Percentiles rank a stretch among this genome's conserved stretches.
phyloP scores from a whole-genome alignment of 2,797 vertebrate genomes.

The Dendrocincla fuliginosa region DNA sequence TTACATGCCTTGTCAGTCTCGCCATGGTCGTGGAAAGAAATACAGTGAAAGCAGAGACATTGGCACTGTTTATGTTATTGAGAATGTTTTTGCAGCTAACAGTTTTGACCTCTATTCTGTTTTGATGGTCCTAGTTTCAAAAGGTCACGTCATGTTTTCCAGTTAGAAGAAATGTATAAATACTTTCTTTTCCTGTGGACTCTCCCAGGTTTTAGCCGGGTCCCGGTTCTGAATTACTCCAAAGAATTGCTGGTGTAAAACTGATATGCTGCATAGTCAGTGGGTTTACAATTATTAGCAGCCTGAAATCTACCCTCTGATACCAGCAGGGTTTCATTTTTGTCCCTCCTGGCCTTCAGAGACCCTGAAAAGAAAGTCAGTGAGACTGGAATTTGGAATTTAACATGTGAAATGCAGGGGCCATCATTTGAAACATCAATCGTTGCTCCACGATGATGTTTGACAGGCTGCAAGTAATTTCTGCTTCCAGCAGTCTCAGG shows the following conservation, averaged over 20 bases:
- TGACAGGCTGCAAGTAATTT: conserved; percentile 48
- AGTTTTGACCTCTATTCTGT: conserved; percentile 35
- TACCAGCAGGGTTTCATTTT: neutral
- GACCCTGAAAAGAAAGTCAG: neutral
- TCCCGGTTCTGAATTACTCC: neutral
- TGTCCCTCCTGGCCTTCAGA: neutral
- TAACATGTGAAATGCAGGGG: neutral
- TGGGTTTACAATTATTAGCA: neutral
- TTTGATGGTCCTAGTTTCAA: conserved; percentile 45
- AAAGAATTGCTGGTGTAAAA: neutral
- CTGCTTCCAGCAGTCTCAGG: conserved; percentile 39
- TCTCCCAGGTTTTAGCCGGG: neutral
- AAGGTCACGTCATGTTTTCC: conserved; percentile 32
- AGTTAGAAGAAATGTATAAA: conserved; percentile 20
- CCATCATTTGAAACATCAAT: conserved; percentile 1
- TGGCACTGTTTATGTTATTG: conserved; percentile 36
- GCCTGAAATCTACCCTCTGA: neutral
- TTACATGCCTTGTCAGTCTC: conserved; percentile 37
- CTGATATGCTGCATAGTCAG: neutral
- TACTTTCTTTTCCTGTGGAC: conserved; percentile 33
- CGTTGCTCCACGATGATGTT: neutral
- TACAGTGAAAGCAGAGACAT: conserved; percentile 48
- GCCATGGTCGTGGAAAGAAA: conserved; percentile 61
- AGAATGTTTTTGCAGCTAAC: conserved; percentile 65
- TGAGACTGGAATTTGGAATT: conserved; percentile 7